Evolutionary conservation across 2,888 invertebrate genomes (phyloP).

Genomic region (Xylophagus ater): DNA sequence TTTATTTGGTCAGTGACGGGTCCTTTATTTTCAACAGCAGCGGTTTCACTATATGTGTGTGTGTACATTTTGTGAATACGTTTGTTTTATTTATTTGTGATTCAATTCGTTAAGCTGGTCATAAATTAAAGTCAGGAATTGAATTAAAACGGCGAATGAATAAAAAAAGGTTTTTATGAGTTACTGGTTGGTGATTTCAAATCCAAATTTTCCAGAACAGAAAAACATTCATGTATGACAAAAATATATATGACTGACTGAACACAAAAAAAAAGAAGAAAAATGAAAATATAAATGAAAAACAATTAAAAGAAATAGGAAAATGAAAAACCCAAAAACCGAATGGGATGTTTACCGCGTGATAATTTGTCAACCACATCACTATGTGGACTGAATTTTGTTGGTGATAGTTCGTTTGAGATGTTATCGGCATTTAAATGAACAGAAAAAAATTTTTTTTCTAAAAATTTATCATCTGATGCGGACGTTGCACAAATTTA

Average conservation of each 20-base stretch:
- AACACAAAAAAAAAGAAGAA: background rate
- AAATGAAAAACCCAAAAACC: constrained; percentile 7
- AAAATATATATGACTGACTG: background rate
- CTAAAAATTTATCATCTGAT: constrained; percentile 13
- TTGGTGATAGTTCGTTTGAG: background rate
- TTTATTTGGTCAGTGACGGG: too few species aligned
- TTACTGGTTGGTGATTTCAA: constrained; percentile 13
- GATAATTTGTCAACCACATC: constrained; percentile 11
- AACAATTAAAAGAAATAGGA: constrained; percentile 4
- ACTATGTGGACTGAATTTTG: background rate
- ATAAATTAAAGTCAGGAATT: constrained; percentile 16
- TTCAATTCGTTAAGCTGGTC: constrained; percentile 15
- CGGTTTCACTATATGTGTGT: too few species aligned
- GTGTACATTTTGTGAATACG: too few species aligned
- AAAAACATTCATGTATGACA: background rate
- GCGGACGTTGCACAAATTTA: constrained; percentile 15
- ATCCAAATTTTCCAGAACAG: too few species aligned
- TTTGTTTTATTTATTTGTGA: constrained; percentile 15
- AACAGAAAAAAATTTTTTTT: background rate
- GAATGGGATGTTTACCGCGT: background rate
- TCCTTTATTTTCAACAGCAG: too few species aligned
- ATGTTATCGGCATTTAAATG: background rate
- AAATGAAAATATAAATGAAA: constrained; percentile 1
- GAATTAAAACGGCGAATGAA: constrained; percentile 13
- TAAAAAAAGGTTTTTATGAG: constrained; percentile 15